These are phyloP conservation scores for Hedychridium roseum DNA, from an alignment of 2,888 invertebrate species.

Conservation along the genomic window DNA sequence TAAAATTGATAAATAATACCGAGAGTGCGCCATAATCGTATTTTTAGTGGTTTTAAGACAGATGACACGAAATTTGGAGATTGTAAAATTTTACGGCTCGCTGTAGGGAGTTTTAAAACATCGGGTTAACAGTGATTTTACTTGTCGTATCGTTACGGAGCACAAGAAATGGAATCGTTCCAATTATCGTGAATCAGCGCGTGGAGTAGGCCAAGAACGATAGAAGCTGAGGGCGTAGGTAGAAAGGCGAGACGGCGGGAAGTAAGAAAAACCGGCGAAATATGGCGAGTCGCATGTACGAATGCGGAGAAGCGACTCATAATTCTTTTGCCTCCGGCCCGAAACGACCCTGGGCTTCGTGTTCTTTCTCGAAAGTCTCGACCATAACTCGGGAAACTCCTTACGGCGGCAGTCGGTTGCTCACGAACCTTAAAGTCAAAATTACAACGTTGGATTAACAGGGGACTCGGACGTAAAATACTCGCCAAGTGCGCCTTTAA, in stretches of 20 bases:
- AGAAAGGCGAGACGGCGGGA: slow-evolving; percentile 12
- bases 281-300: slow-evolving; percentile 20
- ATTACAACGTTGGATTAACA: slow-evolving; percentile 38
- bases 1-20: too few relatives aligned
- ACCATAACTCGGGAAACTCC: slow-evolving; percentile 39
- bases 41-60: too few relatives aligned
- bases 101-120: neutral
- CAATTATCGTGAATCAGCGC: too few relatives aligned
- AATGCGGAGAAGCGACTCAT: slow-evolving; percentile 29
- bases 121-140: neutral
- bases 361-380: slow-evolving; percentile 37
- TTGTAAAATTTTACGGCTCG: neutral
- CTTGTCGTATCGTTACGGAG: neutral
- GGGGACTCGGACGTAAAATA: slow-evolving; percentile 30
- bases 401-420: slow-evolving; percentile 33
- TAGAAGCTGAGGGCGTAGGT: slow-evolving; percentile 2
- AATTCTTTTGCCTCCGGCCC: slow-evolving; percentile 32
- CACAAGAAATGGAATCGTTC: slow-evolving; percentile 4
- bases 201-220: too few relatives aligned
- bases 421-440: slow-evolving; percentile 39
- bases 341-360: slow-evolving; percentile 28
- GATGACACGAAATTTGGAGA: neutral
- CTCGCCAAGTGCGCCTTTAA: slow-evolving; percentile 2
- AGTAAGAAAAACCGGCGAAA: slow-evolving; percentile 21
- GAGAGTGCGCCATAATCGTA: too few relatives aligned